Conservation (phyloP, 2,113 vertebrate genomes). For the Gallinago media region DNA sequence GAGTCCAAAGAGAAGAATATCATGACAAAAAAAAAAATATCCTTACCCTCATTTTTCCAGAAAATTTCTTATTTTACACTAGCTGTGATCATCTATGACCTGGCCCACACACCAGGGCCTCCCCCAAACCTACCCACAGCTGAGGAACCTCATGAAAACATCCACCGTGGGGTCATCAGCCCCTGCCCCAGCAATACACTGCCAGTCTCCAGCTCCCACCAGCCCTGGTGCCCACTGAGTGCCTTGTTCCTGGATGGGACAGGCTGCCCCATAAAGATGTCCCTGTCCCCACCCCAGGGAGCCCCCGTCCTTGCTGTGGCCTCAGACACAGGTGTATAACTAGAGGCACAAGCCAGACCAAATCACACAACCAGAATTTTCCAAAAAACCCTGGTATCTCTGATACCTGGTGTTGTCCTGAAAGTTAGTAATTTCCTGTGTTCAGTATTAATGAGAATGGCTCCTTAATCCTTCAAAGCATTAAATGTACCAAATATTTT, state of each 20-base stretch:
- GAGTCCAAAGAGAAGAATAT: neutral
- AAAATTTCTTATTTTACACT: neutral
- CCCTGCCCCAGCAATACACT: neutral
- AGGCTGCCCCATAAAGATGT: neutral
- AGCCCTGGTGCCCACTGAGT: rapidly evolving
- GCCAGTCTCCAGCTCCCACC: rapidly evolving
- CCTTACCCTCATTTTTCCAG: neutral
- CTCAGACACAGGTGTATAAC: neutral
- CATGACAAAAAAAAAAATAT: neutral
- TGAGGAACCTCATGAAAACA: neutral
- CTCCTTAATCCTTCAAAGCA: constrained; percentile 64
- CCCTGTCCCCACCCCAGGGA: neutral
- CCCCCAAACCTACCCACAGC: neutral
- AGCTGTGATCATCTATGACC: neutral
- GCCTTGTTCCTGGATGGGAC: neutral
- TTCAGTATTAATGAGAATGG: constrained; percentile 51
- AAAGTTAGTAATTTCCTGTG: constrained; percentile 49
- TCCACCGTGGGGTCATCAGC: neutral
- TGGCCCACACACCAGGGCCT: rapidly evolving
- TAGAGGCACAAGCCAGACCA: neutral
- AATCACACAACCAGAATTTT: neutral
- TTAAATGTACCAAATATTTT: constrained; percentile 65
- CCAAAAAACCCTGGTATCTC: neutral
- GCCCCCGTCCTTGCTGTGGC: neutral
- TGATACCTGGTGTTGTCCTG: neutral